Evolutionary conservation across 2,113 vertebrate species (phyloP).

Genomic region (Lanius ludovicianus): DNA sequence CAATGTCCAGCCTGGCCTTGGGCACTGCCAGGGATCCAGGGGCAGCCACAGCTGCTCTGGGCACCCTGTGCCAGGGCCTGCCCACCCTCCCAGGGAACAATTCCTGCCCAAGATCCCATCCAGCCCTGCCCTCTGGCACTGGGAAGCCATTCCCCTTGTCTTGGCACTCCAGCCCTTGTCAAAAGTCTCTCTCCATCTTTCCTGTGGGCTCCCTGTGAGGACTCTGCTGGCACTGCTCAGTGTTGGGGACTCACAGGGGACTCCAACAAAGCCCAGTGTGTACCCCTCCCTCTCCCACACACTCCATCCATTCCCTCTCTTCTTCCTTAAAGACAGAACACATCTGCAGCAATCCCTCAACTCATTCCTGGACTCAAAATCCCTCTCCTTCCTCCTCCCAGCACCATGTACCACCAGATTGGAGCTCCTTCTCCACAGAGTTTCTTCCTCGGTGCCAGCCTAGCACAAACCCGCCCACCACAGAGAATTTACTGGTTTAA

Average conservation of each 20-base stretch:
- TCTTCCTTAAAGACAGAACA: neutral
- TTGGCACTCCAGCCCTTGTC: neutral
- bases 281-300: neutral
- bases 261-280: accelerated
- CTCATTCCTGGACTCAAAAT: neutral
- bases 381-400: neutral
- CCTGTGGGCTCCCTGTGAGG: neutral
- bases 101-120: neutral
- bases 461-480: constrained; percentile 40
- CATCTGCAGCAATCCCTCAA: neutral
- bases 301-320: neutral
- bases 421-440: constrained; percentile 18
- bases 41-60: neutral
- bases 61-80: neutral
- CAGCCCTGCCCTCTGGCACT: neutral
- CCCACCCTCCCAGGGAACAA: neutral
- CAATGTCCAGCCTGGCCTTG: neutral
- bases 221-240: neutral
- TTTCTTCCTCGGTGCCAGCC: neutral
- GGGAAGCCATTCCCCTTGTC: neutral
- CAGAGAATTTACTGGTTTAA: constrained; percentile 42
- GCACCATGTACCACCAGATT: neutral
- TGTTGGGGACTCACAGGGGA: accelerated
- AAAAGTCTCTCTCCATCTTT: accelerated
- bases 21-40: neutral